These are phyloP conservation scores for Eugnorisma glareosa DNA, from an alignment of 2,888 invertebrate species.

Conservation along the genomic window DNA sequence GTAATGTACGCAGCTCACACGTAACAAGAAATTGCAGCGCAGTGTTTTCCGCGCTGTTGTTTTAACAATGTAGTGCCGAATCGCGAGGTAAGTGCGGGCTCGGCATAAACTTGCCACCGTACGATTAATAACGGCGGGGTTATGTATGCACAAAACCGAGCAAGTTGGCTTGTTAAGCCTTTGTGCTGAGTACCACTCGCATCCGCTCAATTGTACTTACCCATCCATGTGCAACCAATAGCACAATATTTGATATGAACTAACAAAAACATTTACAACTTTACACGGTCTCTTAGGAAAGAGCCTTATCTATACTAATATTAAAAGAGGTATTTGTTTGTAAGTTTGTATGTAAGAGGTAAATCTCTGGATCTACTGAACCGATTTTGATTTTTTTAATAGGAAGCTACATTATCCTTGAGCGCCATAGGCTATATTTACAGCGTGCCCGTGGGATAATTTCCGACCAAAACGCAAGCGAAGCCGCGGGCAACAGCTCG, in stretches of 20 bases:
- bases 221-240: constrained; percentile 40
- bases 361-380: too few relatives aligned
- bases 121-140: constrained; percentile 80
- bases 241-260: constrained; percentile 49
- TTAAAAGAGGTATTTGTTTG: too few relatives aligned
- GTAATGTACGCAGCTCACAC: constrained; percentile 65
- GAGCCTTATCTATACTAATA: too few relatives aligned
- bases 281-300: neutral
- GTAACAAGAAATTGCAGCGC: constrained; percentile 68
- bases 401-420: too few relatives aligned
- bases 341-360: too few relatives aligned
- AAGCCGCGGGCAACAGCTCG: too few relatives aligned
- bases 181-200: constrained; percentile 73
- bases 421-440: too few relatives aligned
- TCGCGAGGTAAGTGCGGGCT: constrained; percentile 74
- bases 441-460: too few relatives aligned
- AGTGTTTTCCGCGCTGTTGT: constrained; percentile 68
- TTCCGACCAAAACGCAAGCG: too few relatives aligned
- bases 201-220: constrained; percentile 60
- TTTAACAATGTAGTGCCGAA: constrained; percentile 76
- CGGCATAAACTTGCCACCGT: constrained; percentile 75
- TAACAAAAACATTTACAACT: constrained; percentile 28
- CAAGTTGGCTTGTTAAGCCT: constrained; percentile 83
- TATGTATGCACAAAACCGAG: constrained; percentile 79
- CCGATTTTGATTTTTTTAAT: too few relatives aligned